Evolutionary conservation across 2,113 vertebrate species (phyloP).

Genomic region (Lycaon pictus): DNA sequence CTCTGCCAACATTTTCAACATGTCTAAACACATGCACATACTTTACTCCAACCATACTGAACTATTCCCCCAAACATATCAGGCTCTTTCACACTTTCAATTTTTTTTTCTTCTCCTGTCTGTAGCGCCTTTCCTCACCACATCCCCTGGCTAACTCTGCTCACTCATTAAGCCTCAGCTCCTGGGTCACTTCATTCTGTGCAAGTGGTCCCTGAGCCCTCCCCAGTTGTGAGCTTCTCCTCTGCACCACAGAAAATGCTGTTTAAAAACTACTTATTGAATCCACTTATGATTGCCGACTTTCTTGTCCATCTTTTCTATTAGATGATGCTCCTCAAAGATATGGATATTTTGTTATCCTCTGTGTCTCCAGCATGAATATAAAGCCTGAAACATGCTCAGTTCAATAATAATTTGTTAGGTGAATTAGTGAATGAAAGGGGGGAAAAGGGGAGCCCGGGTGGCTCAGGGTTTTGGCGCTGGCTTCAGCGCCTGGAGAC

Average conservation of each 20-base stretch:
- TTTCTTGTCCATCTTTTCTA: constrained; percentile 14
- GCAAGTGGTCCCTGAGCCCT: background rate
- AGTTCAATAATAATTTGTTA: background rate
- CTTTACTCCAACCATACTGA: background rate
- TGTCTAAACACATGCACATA: background rate
- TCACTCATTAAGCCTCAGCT: background rate
- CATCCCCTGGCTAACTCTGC: background rate
- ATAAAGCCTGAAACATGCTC: background rate
- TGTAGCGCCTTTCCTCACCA: background rate
- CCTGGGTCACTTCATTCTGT: background rate
- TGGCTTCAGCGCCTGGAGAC: no score
- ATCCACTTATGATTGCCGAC: background rate
- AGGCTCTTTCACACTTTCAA: background rate
- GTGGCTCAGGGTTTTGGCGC: no score
- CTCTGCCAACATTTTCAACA: background rate
- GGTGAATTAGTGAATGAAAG: background rate
- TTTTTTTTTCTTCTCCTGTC: background rate
- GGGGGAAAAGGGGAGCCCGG: background rate
- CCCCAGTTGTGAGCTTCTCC: background rate
- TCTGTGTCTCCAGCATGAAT: background rate
- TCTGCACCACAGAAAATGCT: background rate
- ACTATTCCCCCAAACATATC: background rate
- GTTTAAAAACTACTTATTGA: background rate
- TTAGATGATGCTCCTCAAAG: background rate
- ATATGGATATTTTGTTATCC: background rate